Conservation (phyloP, 2,888 invertebrate species). For the Campoplex capitator region DNA sequence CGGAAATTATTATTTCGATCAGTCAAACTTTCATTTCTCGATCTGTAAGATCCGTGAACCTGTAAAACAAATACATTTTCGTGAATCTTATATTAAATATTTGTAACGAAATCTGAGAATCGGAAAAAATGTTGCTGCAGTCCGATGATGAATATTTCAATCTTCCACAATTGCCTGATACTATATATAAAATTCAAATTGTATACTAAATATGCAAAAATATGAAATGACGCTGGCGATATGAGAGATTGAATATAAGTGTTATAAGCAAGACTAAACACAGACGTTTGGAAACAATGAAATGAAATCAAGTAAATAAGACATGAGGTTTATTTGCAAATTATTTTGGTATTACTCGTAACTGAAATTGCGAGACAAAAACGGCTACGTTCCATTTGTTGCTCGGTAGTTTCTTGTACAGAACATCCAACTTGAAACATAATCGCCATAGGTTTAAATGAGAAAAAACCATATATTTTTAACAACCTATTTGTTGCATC, state of each 20-base stretch:
- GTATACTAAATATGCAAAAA: slow-evolving; percentile 45
- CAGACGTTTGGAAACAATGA: slow-evolving; percentile 34
- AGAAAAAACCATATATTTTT: background rate
- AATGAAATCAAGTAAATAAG: slow-evolving; percentile 17
- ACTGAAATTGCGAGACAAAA: background rate
- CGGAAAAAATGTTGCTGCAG: background rate
- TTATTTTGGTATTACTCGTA: slow-evolving; percentile 18
- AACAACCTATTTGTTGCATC: background rate
- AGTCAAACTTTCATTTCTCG: background rate
- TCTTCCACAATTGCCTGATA: background rate
- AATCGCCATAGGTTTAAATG: background rate
- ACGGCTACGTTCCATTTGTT: background rate
- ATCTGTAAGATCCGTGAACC: background rate
- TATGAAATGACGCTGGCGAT: slow-evolving; percentile 45
- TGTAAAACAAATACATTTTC: background rate
- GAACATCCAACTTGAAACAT: background rate
- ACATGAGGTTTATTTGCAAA: slow-evolving; percentile 24
- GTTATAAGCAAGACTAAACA: slow-evolving; percentile 9
- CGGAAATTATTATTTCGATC: background rate
- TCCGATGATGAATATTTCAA: background rate
- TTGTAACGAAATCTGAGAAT: background rate
- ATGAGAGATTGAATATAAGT: background rate
- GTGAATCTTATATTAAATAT: background rate
- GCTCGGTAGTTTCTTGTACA: background rate
- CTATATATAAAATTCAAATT: background rate